These are phyloP conservation scores for Archivesica marissinica DNA, from an alignment of 1,140 invertebrate genomes.

Conservation along the genomic window DNA sequence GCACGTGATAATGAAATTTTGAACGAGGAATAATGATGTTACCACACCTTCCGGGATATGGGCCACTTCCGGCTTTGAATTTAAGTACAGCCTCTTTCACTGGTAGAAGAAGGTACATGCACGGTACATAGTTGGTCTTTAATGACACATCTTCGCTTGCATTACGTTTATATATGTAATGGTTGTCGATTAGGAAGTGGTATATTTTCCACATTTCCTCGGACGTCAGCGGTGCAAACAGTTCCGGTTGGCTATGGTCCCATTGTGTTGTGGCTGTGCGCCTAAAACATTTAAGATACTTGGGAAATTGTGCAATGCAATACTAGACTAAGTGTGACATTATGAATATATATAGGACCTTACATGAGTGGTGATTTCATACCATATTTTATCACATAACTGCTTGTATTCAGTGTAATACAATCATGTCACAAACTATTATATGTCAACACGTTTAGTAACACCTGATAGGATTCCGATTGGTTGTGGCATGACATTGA, in stretches of 20 bases:
- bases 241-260: background rate
- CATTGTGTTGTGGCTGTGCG: background rate
- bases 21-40: too few relatives aligned
- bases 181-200: slow-evolving; percentile 9
- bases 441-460: too few relatives aligned
- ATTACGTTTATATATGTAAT: slow-evolving; percentile 8
- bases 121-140: slow-evolving; percentile 41
- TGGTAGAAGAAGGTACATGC: slow-evolving; percentile 33
- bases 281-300: too few relatives aligned
- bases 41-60: slow-evolving; percentile 40
- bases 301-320: too few relatives aligned
- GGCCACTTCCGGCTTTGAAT: slow-evolving; percentile 1
- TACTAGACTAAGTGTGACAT: too few relatives aligned
- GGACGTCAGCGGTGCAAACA: slow-evolving; percentile 42
- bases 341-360: too few relatives aligned
- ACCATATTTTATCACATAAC: too few relatives aligned
- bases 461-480: too few relatives aligned
- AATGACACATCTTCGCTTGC: slow-evolving; percentile 16
- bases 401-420: too few relatives aligned
- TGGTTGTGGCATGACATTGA: too few relatives aligned
- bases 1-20: background rate
- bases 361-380: too few relatives aligned
- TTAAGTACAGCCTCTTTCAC: slow-evolving; percentile 32
- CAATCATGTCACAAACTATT: too few relatives aligned
- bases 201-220: slow-evolving; percentile 31